Percentiles rank a stretch among this genome's conserved stretches.
phyloP scores from a whole-genome alignment of 2,113 vertebrate genomes.

The Chunga burmeisteri region DNA sequence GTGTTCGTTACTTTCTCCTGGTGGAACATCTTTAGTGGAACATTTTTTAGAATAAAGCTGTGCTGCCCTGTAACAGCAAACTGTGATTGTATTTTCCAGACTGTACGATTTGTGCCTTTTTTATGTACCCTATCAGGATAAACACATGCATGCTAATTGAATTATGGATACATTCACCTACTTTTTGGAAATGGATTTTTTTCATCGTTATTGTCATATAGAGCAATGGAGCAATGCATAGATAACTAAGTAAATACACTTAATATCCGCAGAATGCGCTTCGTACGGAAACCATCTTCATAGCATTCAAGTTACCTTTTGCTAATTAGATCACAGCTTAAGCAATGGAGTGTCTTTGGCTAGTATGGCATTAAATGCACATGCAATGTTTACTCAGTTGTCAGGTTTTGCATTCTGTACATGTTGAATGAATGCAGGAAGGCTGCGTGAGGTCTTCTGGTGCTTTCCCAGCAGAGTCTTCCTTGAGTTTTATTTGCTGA shows the following conservation, averaged over 20 bases:
- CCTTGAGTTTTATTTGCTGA: neutral
- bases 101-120: neutral
- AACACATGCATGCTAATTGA: neutral
- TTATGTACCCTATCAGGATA: neutral
- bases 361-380: accelerated
- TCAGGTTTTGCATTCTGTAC: neutral
- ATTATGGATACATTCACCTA: neutral
- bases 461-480: neutral
- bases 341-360: neutral
- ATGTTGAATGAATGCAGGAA: neutral
- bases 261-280: accelerated
- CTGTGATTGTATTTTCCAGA: neutral
- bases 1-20: neutral
- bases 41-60: neutral
- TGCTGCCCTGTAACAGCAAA: accelerated
- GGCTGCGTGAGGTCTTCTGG: neutral
- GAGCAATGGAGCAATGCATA: neutral
- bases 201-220: neutral
- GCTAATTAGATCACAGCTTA: neutral
- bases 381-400: neutral
- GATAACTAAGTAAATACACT: neutral
- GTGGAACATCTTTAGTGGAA: neutral
- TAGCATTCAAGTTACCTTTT: neutral
- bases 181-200: neutral
- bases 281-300: neutral